These are phyloP conservation scores for Mallotus villosus DNA, from an alignment of 2,797 vertebrate species.

Conservation along the genomic window DNA sequence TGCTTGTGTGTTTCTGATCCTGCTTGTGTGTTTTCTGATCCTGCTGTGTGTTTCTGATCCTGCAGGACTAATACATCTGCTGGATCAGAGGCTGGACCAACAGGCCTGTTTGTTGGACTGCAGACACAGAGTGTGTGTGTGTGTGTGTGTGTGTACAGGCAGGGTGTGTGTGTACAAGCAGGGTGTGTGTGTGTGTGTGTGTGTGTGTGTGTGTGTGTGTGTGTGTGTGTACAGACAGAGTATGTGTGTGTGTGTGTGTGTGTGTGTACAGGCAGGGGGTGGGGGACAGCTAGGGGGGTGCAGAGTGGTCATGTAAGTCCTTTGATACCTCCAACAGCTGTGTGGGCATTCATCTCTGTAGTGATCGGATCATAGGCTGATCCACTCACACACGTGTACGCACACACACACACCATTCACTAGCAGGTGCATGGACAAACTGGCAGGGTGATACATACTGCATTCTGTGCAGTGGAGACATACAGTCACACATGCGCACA, in stretches of 20 bases:
- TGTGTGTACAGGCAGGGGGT: constrained; percentile 15
- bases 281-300: neutral
- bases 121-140: constrained; percentile 37
- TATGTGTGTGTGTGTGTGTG: constrained; percentile 55
- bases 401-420: neutral
- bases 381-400: neutral
- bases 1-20: too few species aligned
- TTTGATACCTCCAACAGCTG: neutral
- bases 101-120: too few species aligned
- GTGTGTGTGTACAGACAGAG: constrained; percentile 22
- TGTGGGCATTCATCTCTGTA: too few species aligned
- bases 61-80: too few species aligned
- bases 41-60: neutral
- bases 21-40: neutral
- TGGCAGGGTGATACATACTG: neutral
- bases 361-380: too few species aligned
- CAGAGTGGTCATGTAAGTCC: neutral
- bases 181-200: constrained; percentile 24
- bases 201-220: constrained; percentile 36
- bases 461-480: neutral
- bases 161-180: constrained; percentile 1
- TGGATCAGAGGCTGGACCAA: too few species aligned
- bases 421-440: neutral
- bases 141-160: constrained; percentile 26
- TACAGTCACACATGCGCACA: too few species aligned